These are phyloP conservation scores for Brenthis hecate DNA, from an alignment of 2,888 invertebrate species.

Conservation along the genomic window DNA sequence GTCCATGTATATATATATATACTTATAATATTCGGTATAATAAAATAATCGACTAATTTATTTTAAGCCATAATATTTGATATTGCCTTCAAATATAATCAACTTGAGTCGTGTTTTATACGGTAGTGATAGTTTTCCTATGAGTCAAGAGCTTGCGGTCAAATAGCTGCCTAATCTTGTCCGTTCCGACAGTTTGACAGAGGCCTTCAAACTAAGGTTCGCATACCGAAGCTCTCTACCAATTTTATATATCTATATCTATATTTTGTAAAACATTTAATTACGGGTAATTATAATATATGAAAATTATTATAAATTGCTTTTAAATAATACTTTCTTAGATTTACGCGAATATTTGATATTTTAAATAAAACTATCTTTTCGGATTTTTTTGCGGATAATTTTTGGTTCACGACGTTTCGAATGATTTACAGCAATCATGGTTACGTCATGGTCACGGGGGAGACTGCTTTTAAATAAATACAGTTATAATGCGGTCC, in stretches of 20 bases:
- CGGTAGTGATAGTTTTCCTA: slow-evolving; percentile 38
- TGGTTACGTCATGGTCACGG: too few relatives aligned
- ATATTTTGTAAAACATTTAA: too few relatives aligned
- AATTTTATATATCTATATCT: too few relatives aligned
- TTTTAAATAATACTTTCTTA: background rate
- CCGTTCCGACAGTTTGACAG: slow-evolving; percentile 39
- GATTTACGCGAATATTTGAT: too few relatives aligned
- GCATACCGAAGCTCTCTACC: background rate
- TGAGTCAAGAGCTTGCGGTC: slow-evolving; percentile 39
- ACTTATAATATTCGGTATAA: too few relatives aligned
- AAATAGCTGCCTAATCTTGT: slow-evolving; percentile 35
- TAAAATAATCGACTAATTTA: too few relatives aligned
- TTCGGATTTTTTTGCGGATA: too few relatives aligned
- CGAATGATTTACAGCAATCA: too few relatives aligned
- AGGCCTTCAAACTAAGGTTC: slow-evolving; percentile 1
- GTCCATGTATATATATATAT: too few relatives aligned
- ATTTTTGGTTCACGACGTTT: too few relatives aligned
- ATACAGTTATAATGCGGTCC: background rate
- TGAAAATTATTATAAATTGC: background rate
- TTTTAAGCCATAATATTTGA: slow-evolving; percentile 10
- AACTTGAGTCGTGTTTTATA: slow-evolving; percentile 4
- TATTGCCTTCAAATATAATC: slow-evolving; percentile 25
- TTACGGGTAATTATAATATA: too few relatives aligned
- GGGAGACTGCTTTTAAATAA: background rate
- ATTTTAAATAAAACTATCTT: too few relatives aligned